phyloP scores from a whole-genome alignment of 2,113 vertebrate species.

The Caranx ignobilis region DNA sequence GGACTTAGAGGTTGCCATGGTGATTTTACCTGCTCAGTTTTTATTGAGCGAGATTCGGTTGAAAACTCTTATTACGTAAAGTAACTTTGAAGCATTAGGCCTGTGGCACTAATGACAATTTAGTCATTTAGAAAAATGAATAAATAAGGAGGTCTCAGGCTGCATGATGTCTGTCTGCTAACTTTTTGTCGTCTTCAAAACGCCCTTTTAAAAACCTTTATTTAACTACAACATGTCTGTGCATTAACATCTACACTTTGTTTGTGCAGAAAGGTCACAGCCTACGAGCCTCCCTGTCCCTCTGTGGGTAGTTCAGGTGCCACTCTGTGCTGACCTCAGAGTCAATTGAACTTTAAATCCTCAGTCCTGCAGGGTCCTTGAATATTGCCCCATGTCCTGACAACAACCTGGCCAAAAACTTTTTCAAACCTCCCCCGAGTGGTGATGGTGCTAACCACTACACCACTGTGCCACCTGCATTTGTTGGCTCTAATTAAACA shows the following conservation, averaged over 20 bases:
- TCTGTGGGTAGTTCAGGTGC: background rate
- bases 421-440: too few species aligned
- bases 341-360: background rate
- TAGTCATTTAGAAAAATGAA: background rate
- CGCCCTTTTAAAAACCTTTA: background rate
- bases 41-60: too few species aligned
- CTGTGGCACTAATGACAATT: background rate
- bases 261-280: background rate
- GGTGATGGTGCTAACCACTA: too few species aligned
- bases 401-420: background rate
- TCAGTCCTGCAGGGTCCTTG: background rate
- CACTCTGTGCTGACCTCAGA: background rate
- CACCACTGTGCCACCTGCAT: background rate
- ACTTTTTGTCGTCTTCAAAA: background rate
- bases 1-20: too few species aligned
- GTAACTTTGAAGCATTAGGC: too few species aligned
- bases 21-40: too few species aligned
- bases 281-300: background rate
- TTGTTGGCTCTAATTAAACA: background rate
- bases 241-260: background rate
- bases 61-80: background rate
- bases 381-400: too few species aligned
- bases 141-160: too few species aligned
- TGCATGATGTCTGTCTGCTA: background rate
- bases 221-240: background rate